Conservation (phyloP, 1,140 invertebrate species). For the Drosophila novamexicana region DNA sequence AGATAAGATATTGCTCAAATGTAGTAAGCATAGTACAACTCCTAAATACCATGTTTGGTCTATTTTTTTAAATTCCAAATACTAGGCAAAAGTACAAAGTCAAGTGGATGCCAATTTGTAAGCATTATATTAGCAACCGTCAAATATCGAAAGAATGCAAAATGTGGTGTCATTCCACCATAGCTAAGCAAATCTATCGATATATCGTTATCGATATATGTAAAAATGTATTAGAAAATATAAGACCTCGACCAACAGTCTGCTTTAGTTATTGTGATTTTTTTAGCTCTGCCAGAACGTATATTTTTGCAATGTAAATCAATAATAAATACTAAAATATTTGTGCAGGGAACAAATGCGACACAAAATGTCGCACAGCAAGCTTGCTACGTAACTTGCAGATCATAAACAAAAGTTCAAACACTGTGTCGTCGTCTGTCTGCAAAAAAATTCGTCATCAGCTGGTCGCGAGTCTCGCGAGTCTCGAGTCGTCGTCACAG, state of each 20-base stretch:
- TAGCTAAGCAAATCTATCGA: conserved; percentile 6
- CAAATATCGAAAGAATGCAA: conserved; percentile 1
- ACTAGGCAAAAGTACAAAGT: too few species aligned
- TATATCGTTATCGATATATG: conserved; percentile 12
- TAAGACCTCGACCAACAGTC: conserved; percentile 29
- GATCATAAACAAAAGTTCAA: conserved; percentile 45
- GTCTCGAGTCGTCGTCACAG: conserved; percentile 26
- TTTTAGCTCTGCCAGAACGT: conserved; percentile 4
- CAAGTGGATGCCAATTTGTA: too few species aligned
- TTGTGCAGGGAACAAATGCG: conserved; percentile 32
- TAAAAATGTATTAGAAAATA: conserved; percentile 27
- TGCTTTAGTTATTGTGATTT: conserved; percentile 37
- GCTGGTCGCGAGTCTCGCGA: conserved; percentile 48
- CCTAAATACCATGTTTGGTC: too few species aligned
- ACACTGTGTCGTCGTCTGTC: conserved; percentile 24
- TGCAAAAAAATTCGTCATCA: conserved; percentile 77
- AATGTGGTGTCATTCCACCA: conserved; percentile 20
- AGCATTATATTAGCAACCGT: background rate
- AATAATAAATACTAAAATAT: background rate
- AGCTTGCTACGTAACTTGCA: conserved; percentile 2
- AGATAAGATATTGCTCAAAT: too few species aligned
- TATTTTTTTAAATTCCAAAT: too few species aligned
- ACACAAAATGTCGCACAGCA: conserved; percentile 14
- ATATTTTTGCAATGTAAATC: conserved; percentile 30
- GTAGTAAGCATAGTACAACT: too few species aligned